Evolutionary conservation across 2,888 invertebrate species (phyloP).

Genomic region (Phyllotreta cruciferae): DNA sequence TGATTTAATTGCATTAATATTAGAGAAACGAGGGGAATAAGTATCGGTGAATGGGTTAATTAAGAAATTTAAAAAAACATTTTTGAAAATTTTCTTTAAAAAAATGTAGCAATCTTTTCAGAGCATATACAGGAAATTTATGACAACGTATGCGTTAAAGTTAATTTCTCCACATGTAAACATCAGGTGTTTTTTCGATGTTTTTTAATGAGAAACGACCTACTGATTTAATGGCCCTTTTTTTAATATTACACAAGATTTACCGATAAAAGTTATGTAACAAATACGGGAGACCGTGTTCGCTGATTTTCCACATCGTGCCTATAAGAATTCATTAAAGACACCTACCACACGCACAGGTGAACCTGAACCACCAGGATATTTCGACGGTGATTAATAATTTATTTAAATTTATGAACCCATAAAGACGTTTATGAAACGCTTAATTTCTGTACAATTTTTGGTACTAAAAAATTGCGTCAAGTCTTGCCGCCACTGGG

Average conservation of each 20-base stretch:
- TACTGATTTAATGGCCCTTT: slow-evolving; percentile 28
- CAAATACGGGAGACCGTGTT: slow-evolving; percentile 15
- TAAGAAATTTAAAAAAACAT: no score
- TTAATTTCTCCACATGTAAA: slow-evolving; percentile 29
- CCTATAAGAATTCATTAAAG: slow-evolving; percentile 15
- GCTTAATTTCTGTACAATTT: background rate
- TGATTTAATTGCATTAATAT: no score
- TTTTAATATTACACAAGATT: slow-evolving; percentile 29
- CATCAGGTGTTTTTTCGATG: slow-evolving; percentile 24
- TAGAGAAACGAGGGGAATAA: no score
- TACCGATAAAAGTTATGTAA: slow-evolving; percentile 24
- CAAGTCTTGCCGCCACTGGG: background rate
- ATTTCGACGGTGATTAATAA: slow-evolving; percentile 1
- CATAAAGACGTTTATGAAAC: slow-evolving; percentile 2
- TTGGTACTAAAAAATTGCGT: background rate
- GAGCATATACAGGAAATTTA: slow-evolving; percentile 4
- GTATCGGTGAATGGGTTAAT: no score
- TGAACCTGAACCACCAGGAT: slow-evolving; percentile 21
- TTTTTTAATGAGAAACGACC: slow-evolving; percentile 27
- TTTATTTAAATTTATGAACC: background rate
- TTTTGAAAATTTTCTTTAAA: no score
- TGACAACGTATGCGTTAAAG: slow-evolving; percentile 20
- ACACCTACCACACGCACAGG: slow-evolving; percentile 18
- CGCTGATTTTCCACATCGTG: slow-evolving; percentile 19
- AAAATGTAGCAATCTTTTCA: no score